These are phyloP conservation scores for Trichopria drosophilae DNA, from an alignment of 2,888 invertebrate genomes.

Conservation along the genomic window DNA sequence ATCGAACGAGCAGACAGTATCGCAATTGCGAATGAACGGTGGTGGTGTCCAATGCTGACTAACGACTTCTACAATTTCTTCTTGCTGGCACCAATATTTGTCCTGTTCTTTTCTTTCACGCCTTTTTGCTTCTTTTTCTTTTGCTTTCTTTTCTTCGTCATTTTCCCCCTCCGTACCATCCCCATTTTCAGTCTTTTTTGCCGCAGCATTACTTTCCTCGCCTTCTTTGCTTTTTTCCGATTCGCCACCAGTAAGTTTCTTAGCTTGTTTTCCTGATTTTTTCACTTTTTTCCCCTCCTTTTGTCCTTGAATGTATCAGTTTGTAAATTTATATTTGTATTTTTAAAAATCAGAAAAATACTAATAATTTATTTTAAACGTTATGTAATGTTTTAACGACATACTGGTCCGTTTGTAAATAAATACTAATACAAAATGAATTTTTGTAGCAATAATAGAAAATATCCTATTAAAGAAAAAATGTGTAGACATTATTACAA, in stretches of 20 bases:
- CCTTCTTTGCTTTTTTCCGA: neutral
- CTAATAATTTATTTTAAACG: neutral
- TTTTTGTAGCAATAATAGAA: too few relatives aligned
- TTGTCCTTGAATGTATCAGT: too few relatives aligned
- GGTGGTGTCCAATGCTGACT: too few relatives aligned
- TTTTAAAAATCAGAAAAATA: too few relatives aligned
- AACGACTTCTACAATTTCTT: neutral
- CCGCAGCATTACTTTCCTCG: too few relatives aligned
- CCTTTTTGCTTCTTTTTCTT: slow-evolving; percentile 6
- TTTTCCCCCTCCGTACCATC: slow-evolving; percentile 4
- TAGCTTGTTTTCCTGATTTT: neutral
- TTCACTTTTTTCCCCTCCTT: neutral
- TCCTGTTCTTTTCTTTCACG: neutral
- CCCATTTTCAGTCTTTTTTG: neutral
- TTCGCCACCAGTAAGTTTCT: neutral
- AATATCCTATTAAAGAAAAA: too few relatives aligned
- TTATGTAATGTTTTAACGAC: too few relatives aligned
- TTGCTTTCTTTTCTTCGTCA: slow-evolving; percentile 12
- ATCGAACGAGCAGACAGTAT: slow-evolving; percentile 44
- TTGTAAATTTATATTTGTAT: too few relatives aligned
- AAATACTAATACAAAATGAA: too few relatives aligned
- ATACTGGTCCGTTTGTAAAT: too few relatives aligned
- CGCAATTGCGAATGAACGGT: slow-evolving; percentile 32
- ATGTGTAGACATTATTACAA: too few relatives aligned
- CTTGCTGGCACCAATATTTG: slow-evolving; percentile 7